Base-by-base conservation (phyloP, 2,888 invertebrate genomes). In the Andrena flavipes region DNA sequence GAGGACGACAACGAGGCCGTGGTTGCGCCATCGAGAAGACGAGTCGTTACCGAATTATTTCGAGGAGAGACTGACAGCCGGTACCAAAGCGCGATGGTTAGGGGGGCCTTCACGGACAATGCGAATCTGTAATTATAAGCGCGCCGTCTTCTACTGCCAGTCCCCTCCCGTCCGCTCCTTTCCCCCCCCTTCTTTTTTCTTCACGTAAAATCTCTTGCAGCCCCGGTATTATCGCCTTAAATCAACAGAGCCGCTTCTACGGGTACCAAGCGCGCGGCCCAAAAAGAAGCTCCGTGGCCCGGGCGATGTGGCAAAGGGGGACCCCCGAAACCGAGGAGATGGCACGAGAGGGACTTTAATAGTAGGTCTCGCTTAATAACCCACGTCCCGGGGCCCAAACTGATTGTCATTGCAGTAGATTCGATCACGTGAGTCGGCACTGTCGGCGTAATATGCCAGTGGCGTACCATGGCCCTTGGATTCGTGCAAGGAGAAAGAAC, bases 351-450 rank as follows among this genome's bases (percentile, higher is more conserved):
- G 89, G 86, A 90, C 90, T 90, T 92, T 93, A 93, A 93, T 93
- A 92, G 90, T 88, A 91, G 92, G 92, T 90, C 92, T 93, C 88
- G 88, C 91, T 92, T 92, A 92, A 93, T 93, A 91, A 92, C 91
- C 91, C 86, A 86, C 87, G 90, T 90, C 89, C 88, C 82, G 77
- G 81, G 84, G 84, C 85, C 87, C 89, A 91, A 92, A 92, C 91
- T 89, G 90, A 93, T 92, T 93, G 92, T 93, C 93, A 93, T 93
- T 93, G 93, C 92, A 85, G 88, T 90, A 91, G 92, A 92, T 93
- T 93, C 92, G 90, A 91, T 91, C 90, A 89, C 88, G 89, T 89
- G 90, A 91, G 86, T 88, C 87, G 85, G 82, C 80, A 81, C 84
- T 89, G 89, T 87, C 90, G 84, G 86, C 79, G 65, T 68, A 59